Conservation (phyloP, 2,888 invertebrate species). For the Lochmaea capreae region DNA sequence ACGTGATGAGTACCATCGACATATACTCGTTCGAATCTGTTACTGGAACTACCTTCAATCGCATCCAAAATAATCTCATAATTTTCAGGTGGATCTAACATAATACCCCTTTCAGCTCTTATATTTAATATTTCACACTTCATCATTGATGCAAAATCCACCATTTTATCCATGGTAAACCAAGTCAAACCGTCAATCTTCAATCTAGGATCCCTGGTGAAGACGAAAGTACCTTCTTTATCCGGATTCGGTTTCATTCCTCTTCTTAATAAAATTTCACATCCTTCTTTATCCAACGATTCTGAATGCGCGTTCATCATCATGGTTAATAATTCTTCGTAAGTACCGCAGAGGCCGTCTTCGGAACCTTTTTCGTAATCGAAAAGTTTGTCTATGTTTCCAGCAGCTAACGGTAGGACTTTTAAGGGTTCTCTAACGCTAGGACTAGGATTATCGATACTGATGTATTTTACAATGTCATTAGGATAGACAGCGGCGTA, state of each 20-base stretch:
- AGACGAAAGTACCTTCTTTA: conserved; percentile 67
- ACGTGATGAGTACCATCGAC: conserved; percentile 87
- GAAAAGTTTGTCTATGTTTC: conserved; percentile 75
- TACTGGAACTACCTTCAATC: conserved; percentile 70
- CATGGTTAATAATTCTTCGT: conserved; percentile 80
- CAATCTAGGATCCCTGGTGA: conserved; percentile 80
- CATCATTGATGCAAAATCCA: conserved; percentile 77
- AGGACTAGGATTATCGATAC: conserved; percentile 85
- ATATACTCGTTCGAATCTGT: conserved; percentile 72
- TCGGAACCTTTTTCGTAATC: conserved; percentile 77
- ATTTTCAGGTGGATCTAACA: conserved; percentile 74
- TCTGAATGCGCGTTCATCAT: conserved; percentile 78
- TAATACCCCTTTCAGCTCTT: conserved; percentile 78
- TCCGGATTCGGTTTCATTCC: conserved; percentile 74
- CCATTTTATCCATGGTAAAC: conserved; percentile 75
- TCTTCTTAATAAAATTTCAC: conserved; percentile 78
- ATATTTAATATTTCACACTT: conserved; percentile 84
- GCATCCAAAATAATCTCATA: conserved; percentile 76
- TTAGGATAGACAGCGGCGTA: conserved; percentile 83
- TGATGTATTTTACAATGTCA: conserved; percentile 76
- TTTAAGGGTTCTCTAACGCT: conserved; percentile 72
- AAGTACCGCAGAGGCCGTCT: conserved; percentile 77
- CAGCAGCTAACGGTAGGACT: conserved; percentile 70
- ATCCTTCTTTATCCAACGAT: conserved; percentile 76
- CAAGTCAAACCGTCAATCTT: conserved; percentile 79